Evolutionary conservation across 2,113 vertebrate species (phyloP), one percentile per base, ranked within the genome.

Genomic region (Salvelinus namaycush): DNA sequence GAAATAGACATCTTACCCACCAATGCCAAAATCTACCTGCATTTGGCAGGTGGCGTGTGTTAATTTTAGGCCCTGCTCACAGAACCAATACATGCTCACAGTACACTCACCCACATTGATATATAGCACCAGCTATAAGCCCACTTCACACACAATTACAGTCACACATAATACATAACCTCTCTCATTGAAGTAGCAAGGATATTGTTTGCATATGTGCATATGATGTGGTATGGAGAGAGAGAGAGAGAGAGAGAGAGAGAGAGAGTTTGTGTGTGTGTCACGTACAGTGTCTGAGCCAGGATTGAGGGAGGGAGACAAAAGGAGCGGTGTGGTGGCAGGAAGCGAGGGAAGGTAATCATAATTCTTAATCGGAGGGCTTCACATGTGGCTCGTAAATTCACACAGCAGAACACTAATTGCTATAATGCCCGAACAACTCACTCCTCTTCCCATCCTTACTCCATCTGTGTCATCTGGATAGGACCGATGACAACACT

Each of bases 311-410:
- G 26, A 16, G 13, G 66, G 27, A 5, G 48, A 5, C 27, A 18
- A 4, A n/a, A 51, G 29, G 44, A 59, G 1, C 13, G 6, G 54
- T 62, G 29, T 75, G 67, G 31, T 69, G 57, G 74, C 60, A 80
- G 74, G 74, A 84, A 79, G 65, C 51, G 18, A 70, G 3, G 73
- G 73, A 76, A 66, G 57, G 18, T 54, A 49, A 72, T 78, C 64
- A 73, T 75, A 72, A 34, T 69, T 29, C 70, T 31, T 48, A 80
- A 78, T 78, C 70, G 44, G 14, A 71, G 31, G 8, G 57, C 79
- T 84, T 62, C 14, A 49, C 57, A 70, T 72, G 62, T 57, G 73
- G 24, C 57, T 73, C 71, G 34, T 72, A 70, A 77, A 84, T 60
- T 16, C 24, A 49, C 51, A 51, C 48, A 57, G 49, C n/a, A 11